These are phyloP conservation scores for Probaryconus sp. DNA, from an alignment of 1,140 invertebrate genomes.

Conservation along the genomic window DNA sequence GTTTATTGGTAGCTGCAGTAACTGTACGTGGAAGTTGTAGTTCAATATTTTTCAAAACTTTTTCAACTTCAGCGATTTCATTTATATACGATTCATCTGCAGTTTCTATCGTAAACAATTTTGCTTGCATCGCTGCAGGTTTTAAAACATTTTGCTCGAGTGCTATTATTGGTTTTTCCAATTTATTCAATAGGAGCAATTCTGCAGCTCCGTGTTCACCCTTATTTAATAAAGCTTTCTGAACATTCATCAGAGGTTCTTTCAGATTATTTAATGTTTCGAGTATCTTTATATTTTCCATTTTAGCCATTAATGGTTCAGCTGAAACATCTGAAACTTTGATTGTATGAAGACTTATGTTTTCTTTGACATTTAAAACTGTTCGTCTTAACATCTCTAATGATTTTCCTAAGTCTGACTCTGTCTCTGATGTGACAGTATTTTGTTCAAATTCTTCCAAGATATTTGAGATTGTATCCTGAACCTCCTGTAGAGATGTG, in stretches of 20 bases:
- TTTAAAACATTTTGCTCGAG: conserved; percentile 62
- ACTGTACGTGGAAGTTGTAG: conserved; percentile 55
- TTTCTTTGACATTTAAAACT: too few species aligned
- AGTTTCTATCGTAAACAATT: conserved; percentile 22
- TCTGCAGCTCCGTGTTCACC: conserved; percentile 60
- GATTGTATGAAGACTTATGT: too few species aligned
- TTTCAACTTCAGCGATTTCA: conserved; percentile 49
- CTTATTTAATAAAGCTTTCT: conserved; percentile 50
- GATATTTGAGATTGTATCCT: too few species aligned
- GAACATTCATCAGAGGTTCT: conserved; percentile 59
- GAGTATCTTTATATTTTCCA: conserved; percentile 25
- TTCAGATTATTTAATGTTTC: conserved; percentile 53
- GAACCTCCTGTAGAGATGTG: too few species aligned
- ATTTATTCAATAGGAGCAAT: conserved; percentile 62
- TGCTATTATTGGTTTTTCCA: conserved; percentile 54
- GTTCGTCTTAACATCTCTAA: too few species aligned
- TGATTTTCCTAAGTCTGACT: too few species aligned
- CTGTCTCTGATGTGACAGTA: too few species aligned
- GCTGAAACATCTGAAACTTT: too few species aligned
- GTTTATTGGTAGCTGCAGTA: conserved; percentile 55
- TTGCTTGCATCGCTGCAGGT: conserved; percentile 30
- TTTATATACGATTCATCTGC: conserved; percentile 7
- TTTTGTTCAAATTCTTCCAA: too few species aligned
- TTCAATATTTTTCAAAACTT: conserved; percentile 58
- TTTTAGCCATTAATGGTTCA: too few species aligned